Conservation (phyloP, 1,140 invertebrate genomes). For the Ips nitidus region DNA sequence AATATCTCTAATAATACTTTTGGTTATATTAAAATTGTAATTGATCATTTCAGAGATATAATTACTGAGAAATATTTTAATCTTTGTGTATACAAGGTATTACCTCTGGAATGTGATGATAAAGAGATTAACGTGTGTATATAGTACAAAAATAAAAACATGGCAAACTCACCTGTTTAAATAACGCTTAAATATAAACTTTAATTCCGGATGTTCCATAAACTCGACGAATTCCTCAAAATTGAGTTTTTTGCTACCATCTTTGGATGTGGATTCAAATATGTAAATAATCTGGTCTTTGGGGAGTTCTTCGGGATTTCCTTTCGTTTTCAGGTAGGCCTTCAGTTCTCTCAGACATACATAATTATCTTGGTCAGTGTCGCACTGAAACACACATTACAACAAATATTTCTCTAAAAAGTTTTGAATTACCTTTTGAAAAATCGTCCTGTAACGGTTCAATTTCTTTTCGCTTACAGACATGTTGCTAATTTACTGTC, state of each 20-base stretch:
- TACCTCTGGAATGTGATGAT: no score
- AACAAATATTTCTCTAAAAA: no score
- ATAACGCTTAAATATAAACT: slow-evolving; percentile 59
- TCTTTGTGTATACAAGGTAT: no score
- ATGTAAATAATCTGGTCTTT: slow-evolving; percentile 69
- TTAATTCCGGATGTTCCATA: slow-evolving; percentile 65
- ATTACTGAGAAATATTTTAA: no score
- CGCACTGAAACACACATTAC: slow-evolving; percentile 35
- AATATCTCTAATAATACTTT: no score
- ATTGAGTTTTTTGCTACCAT: slow-evolving; percentile 71
- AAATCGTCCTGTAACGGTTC: slow-evolving; percentile 22
- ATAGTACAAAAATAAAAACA: no score
- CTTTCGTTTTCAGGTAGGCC: slow-evolving; percentile 15
- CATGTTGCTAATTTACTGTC: no score
- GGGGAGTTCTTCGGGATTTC: slow-evolving; percentile 61
- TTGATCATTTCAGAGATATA: no score
- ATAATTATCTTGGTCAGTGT: slow-evolving; percentile 28
- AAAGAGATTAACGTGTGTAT: neutral
- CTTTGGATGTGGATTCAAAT: slow-evolving; percentile 66
- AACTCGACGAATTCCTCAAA: slow-evolving; percentile 79
- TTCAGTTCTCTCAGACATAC: slow-evolving; percentile 28
- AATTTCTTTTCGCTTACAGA: slow-evolving; percentile 17
- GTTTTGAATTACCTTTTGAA: slow-evolving; percentile 17
- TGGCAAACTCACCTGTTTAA: slow-evolving; percentile 25
- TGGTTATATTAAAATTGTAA: no score